Base-by-base conservation (phyloP, 2,113 vertebrate species). In the Puntigrus tetrazona region DNA sequence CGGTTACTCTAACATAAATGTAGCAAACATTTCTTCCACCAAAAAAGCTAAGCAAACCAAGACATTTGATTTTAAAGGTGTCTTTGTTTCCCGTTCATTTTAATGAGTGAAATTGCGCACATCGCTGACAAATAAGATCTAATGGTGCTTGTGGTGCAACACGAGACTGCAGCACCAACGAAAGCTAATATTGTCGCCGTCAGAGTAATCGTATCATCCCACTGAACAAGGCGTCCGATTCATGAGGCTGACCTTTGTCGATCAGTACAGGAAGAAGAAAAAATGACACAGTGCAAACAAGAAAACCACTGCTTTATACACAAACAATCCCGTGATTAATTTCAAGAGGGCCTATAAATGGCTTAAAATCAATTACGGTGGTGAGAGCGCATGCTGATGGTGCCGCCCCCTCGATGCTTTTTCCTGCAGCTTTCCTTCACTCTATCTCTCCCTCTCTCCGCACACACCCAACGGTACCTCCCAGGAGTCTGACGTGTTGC, bases 401-500 rank as follows among this genome's bases (percentile, higher is more conserved):
- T 73, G 73, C 80, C 77, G 69, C 72, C 86, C 80, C 25, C 29
- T 78, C 52, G 7, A 79, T 72, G 41, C 43, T 63, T 34, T 75
- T 43, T 72, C 75, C 83, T 88, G 52, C 73, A 81, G 61, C 79
- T 67, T 34, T 86, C 72, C 76, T 55, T 81, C 29, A 82, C 65
- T 55, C 67, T 25, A 31, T 70, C 81, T 69, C 74, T 59, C 80
- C 43, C 65, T 74, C 87, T 81, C 69, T 75, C 4, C 14, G 76
- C 84, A 78, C 86, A 81, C 81, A 67, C 72, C 81, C 77, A 81
- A 75, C 81, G 86, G 77, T 88, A 81, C 70, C 88, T 89, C 88
- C 88, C 81, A 45, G 81, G 85, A 85, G 88, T 81, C 84, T 85
- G 85, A 83, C 57, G 82, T 86, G 88, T 91, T 88, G 88, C 89